Conservation (phyloP, 2,888 invertebrate genomes). For the Rhagophthalmus giganteus region DNA sequence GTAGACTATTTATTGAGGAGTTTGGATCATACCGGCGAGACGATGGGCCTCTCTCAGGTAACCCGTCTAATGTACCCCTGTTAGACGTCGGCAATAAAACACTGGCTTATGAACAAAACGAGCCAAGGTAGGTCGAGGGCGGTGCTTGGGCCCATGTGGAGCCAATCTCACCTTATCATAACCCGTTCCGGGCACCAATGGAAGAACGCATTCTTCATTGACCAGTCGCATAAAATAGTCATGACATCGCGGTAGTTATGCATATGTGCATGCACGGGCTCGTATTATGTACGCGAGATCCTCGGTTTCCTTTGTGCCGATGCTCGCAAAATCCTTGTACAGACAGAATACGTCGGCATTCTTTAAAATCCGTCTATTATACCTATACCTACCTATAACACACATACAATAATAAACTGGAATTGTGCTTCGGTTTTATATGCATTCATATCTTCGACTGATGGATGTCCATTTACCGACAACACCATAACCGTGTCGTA, state of each 20-base stretch:
- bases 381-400: too few species aligned
- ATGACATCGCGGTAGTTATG: constrained; percentile 45
- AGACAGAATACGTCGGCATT: constrained; percentile 16
- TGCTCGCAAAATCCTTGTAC: constrained; percentile 9
- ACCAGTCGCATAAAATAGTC: constrained; percentile 55
- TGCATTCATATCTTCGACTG: constrained; percentile 25
- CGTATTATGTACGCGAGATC: constrained; percentile 16
- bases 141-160: constrained; percentile 52
- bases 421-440: constrained; percentile 25
- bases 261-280: constrained; percentile 45
- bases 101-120: constrained; percentile 54
- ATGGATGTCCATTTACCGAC: constrained; percentile 23
- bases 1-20: constrained; percentile 46
- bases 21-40: constrained; percentile 36
- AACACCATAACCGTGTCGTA: constrained; percentile 26
- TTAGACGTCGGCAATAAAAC: constrained; percentile 52
- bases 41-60: constrained; percentile 36
- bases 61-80: constrained; percentile 43
- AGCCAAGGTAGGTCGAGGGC: constrained; percentile 52
- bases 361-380: constrained; percentile 21
- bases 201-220: constrained; percentile 53
- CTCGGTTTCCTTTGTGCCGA: constrained; percentile 23
- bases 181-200: constrained; percentile 54
- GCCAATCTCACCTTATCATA: constrained; percentile 58
- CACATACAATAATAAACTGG: constrained; percentile 28